phyloP scores from a whole-genome alignment of 92 coral and sea anemone genomes.

The Paragorgia papillata region DNA sequence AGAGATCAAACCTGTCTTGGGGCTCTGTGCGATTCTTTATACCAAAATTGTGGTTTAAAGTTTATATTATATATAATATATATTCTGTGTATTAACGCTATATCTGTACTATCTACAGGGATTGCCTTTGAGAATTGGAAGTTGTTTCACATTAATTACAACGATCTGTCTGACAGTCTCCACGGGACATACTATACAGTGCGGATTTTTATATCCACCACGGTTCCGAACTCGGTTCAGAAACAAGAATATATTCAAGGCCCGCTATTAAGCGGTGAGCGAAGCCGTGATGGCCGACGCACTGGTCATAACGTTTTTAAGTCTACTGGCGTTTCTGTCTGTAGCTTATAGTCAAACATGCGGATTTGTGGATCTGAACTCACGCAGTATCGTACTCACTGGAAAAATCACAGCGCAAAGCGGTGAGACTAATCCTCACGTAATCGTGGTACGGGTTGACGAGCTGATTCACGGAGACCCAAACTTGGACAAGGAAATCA shows the following conservation, averaged over 20 bases:
- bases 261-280: neutral
- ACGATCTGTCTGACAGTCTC: too few species aligned
- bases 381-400: conserved; percentile 23
- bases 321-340: conserved; percentile 13
- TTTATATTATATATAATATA: conserved; percentile 1
- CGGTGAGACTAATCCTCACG: neutral
- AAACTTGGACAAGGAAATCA: conserved; percentile 1
- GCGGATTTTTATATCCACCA: too few species aligned
- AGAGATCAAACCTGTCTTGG: neutral
- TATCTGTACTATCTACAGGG: too few species aligned
- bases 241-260: neutral
- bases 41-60: neutral
- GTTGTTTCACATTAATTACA: too few species aligned
- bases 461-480: conserved; percentile 23
- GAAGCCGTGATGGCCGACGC: conserved; percentile 6
- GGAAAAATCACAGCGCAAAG: conserved; percentile 20
- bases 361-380: conserved; percentile 20
- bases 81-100: neutral
- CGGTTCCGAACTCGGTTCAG: too few species aligned
- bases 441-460: conserved; percentile 7
- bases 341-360: neutral
- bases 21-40: neutral
- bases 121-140: too few species aligned
- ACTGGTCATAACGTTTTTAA: neutral
- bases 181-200: too few species aligned